Base-by-base conservation (phyloP, 1,140 invertebrate species). In the Aphidius gifuensis region DNA sequence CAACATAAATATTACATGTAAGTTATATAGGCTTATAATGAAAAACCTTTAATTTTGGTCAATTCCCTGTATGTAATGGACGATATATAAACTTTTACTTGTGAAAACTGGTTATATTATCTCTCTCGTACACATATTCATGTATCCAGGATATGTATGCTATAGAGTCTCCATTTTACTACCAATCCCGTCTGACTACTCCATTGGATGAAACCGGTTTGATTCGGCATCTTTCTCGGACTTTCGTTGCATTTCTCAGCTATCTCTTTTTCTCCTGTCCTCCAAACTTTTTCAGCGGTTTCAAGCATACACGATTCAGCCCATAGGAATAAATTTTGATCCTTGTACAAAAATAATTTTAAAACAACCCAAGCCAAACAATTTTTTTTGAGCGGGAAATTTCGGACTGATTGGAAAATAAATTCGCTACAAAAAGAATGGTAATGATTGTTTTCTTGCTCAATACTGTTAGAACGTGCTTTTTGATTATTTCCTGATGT, bases 81-180 rank as follows among this genome's bases (percentile, higher is more conserved):
- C 23, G 2, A 4, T 32, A 32, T 32, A 66, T 68, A 74, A 68
- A 74, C 70, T 74, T 76, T 76, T 76, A 76, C 74, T 74, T 65
- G 65, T 55, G 4, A 57, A 50, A 73, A 75, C 74, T 74, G 73
- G 74, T 76, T 75, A 63, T 67, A 63, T 70, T 65, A 71, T 68
- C 63, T 71, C 54, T 16, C 23, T 32, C 23, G 23, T 32, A 32
- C 23, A 3, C 23, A 32, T 4, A 32, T 32, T 2, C 23, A 42
- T 32, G 6, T 45, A 54, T 55, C 9, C 23, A 32, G 23, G 4
- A 32, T 32, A 32, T 32, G 23, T 32, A 32, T 32, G 23, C 23
- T 32, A 66, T 71, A 69, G 66, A 66, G 11, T 39, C 50, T 53
- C 69, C 74, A 68, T 62, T 70, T 73, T 60, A 48, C 50, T 64